phyloP scores from a whole-genome alignment of 2,888 invertebrate genomes.

The Xanthorhoe designata region DNA sequence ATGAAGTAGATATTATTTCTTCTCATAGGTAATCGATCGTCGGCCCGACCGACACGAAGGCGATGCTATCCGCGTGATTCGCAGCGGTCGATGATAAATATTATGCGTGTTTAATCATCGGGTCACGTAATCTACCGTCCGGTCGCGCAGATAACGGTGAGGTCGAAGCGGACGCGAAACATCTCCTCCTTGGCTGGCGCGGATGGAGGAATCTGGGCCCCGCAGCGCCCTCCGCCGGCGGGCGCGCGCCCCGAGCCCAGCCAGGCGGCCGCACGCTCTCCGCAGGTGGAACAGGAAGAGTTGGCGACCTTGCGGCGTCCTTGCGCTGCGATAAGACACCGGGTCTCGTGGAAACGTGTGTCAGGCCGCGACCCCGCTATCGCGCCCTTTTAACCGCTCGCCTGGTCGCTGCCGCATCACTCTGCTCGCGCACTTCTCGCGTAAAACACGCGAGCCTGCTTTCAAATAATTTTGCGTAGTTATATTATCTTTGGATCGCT shows the following conservation, averaged over 20 bases:
- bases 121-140: slow-evolving; percentile 30
- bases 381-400: slow-evolving; percentile 70
- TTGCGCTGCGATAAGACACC: slow-evolving; percentile 65
- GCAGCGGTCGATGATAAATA: slow-evolving; percentile 25
- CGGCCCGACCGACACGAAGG: slow-evolving; percentile 1
- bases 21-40: background rate
- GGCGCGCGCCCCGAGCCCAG: slow-evolving; percentile 10
- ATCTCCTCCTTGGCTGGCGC: background rate
- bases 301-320: slow-evolving; percentile 76
- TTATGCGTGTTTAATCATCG: slow-evolving; percentile 32
- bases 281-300: slow-evolving; percentile 51
- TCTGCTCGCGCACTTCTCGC: slow-evolving; percentile 59
- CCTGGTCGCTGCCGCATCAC: slow-evolving; percentile 59
- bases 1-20: background rate
- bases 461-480: background rate
- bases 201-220: slow-evolving; percentile 6
- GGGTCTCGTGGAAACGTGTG: slow-evolving; percentile 66
- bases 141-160: slow-evolving; percentile 36
- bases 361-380: slow-evolving; percentile 72
- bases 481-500: slow-evolving; percentile 29
- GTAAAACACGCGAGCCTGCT: slow-evolving; percentile 47
- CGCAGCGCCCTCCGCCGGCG: slow-evolving; percentile 5
- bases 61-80: slow-evolving; percentile 35
- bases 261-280: slow-evolving; percentile 6
- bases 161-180: slow-evolving; percentile 55